phyloP scores from a whole-genome alignment of 2,888 invertebrate species.

The Acrobasis consociella region DNA sequence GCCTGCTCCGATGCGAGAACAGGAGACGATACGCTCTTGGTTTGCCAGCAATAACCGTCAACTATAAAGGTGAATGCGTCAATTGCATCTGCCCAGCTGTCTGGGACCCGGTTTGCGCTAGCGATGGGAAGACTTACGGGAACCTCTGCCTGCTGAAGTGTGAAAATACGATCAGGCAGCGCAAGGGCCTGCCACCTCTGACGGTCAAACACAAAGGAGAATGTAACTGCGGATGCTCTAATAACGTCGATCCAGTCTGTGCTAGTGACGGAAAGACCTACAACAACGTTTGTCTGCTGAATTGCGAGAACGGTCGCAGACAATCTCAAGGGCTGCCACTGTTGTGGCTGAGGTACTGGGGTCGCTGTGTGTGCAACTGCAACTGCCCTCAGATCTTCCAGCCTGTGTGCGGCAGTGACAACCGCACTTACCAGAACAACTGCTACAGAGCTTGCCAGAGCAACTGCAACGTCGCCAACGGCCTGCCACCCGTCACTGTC shows the following conservation, averaged over 20 bases:
- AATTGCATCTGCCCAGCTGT: conserved; percentile 34
- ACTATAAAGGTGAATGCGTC: conserved; percentile 39
- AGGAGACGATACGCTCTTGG: conserved; percentile 35
- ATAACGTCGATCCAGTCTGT: conserved; percentile 39
- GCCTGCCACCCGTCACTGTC: conserved; percentile 1
- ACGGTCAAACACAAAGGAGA: conserved; percentile 2
- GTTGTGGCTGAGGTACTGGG: background rate
- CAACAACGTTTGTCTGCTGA: conserved; percentile 44
- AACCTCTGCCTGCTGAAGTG: conserved; percentile 32
- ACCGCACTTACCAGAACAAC: conserved; percentile 41
- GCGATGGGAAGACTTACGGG: conserved; percentile 33
- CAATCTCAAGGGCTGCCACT: background rate
- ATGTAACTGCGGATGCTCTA: conserved; percentile 20
- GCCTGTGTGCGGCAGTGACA: conserved; percentile 46
- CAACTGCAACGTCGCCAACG: conserved; percentile 19
- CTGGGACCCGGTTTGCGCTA: conserved; percentile 38
- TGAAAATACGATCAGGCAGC: conserved; percentile 32
- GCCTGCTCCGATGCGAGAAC: conserved; percentile 44
- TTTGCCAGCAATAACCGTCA: conserved; percentile 27
- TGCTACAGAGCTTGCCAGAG: conserved; percentile 44
- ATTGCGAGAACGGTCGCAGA: background rate
- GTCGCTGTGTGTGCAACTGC: conserved; percentile 14
- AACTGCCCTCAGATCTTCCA: conserved; percentile 25
- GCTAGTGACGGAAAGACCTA: conserved; percentile 43
- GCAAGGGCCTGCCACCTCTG: conserved; percentile 6